These are phyloP conservation scores for Notoglanidium macrostoma DNA, from an alignment of 2,797 vertebrate genomes.

Conservation along the genomic window DNA sequence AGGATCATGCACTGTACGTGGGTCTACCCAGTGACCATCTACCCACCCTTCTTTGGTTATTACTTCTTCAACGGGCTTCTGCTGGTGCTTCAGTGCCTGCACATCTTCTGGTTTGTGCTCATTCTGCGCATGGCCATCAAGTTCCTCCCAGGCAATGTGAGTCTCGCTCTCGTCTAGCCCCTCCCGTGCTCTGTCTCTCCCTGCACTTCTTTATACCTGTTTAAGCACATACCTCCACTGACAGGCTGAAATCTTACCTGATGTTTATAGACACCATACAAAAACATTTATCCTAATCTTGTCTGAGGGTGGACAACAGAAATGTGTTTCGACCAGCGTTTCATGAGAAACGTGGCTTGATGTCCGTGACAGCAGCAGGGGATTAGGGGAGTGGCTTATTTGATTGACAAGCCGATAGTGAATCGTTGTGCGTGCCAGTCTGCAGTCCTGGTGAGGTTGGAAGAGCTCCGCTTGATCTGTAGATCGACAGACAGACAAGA, in stretches of 20 bases:
- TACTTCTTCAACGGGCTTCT: conserved; percentile 95
- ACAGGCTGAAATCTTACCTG: background rate
- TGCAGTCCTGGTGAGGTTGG: no score
- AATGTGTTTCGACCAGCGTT: no score
- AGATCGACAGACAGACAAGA: no score
- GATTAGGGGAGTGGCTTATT: no score
- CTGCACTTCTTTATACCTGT: background rate
- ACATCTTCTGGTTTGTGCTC: conserved; percentile 92
- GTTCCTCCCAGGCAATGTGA: conserved; percentile 91
- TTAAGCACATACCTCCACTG: background rate
- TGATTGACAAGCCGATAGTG: no score
- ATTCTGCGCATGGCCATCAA: conserved; percentile 93
- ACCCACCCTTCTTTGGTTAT: conserved; percentile 87
- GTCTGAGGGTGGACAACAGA: no score
- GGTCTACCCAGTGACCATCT: conserved; percentile 84
- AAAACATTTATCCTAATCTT: no score
- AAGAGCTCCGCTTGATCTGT: no score
- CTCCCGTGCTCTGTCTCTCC: no score
- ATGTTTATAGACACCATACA: background rate
- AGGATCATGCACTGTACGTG: conserved; percentile 91
- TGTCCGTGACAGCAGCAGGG: no score
- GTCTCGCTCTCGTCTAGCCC: background rate
- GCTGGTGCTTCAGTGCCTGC: conserved; percentile 84
- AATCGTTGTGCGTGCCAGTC: no score
- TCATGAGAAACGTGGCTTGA: no score